phyloP scores from a whole-genome alignment of 2,113 vertebrate species.

The Rhinopomastus cyanomelas region DNA sequence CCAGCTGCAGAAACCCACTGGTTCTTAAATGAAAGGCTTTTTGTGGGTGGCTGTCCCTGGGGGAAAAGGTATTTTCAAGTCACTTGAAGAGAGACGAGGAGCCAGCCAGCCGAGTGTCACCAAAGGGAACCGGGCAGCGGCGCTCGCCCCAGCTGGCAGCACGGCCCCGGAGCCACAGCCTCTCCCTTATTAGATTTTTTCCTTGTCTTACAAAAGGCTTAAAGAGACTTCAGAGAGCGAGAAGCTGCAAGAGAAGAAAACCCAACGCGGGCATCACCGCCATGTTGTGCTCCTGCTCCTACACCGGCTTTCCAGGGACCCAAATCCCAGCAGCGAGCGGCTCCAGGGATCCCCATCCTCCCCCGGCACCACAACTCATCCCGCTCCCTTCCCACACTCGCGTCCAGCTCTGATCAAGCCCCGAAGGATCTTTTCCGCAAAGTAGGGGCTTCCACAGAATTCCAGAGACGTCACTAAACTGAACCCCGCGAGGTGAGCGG shows the following conservation, averaged over 20 bases:
- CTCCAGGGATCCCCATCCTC: background rate
- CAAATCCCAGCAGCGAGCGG: fast-evolving
- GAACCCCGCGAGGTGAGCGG: constrained; percentile 4
- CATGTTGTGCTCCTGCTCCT: background rate
- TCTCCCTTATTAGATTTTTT: background rate
- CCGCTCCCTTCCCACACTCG: background rate
- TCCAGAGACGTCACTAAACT: background rate
- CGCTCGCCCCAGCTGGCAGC: fast-evolving
- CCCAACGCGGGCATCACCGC: fast-evolving
- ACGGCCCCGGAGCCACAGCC: background rate
- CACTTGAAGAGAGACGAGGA: background rate
- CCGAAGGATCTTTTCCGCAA: background rate
- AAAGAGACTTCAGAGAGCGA: background rate
- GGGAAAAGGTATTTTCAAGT: background rate
- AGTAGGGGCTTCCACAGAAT: background rate
- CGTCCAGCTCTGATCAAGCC: background rate
- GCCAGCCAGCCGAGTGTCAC: background rate
- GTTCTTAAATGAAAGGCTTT: background rate
- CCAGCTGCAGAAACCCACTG: background rate
- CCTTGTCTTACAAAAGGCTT: background rate
- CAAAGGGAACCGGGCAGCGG: background rate
- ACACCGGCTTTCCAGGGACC: background rate
- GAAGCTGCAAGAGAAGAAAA: background rate
- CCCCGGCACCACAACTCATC: background rate
- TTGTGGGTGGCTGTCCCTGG: background rate